A percentile compares a stretch with the other conserved stretches of the same genome.
These are phyloP conservation scores for Staurois parvus DNA, from an alignment of 2,797 vertebrate genomes.

Conservation along the genomic window DNA sequence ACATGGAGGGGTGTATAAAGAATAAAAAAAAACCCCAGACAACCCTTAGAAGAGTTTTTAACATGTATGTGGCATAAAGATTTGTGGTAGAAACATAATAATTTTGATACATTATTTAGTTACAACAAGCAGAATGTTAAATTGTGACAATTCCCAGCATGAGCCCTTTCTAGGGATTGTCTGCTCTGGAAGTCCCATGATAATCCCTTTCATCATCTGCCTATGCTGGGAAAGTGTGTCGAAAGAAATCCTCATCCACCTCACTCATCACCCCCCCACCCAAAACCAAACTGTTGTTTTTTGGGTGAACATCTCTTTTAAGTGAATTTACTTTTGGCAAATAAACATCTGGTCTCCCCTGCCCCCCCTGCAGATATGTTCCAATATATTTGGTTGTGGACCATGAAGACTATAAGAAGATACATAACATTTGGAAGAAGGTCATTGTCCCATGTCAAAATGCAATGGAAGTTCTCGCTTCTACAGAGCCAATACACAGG, in stretches of 20 bases:
- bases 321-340: neutral
- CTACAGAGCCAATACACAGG: too few relatives aligned
- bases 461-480: too few relatives aligned
- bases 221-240: neutral
- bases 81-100: neutral
- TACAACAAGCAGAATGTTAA: neutral
- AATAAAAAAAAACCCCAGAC: too few relatives aligned
- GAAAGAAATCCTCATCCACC: neutral
- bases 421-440: too few relatives aligned
- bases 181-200: neutral
- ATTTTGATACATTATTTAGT: neutral
- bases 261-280: conserved; percentile 1
- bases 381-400: neutral
- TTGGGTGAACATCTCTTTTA: conserved; percentile 1
- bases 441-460: too few relatives aligned
- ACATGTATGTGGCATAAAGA: too few relatives aligned
- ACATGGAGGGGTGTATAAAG: too few relatives aligned
- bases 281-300: conserved; percentile 3
- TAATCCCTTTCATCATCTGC: neutral
- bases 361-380: neutral
- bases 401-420: neutral
- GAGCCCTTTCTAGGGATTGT: neutral
- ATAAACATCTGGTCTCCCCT: neutral
- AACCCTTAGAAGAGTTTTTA: too few relatives aligned
- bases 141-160: neutral